These are phyloP conservation scores for Drosophila anceps DNA, from an alignment of 2,888 invertebrate species.

Conservation along the genomic window DNA sequence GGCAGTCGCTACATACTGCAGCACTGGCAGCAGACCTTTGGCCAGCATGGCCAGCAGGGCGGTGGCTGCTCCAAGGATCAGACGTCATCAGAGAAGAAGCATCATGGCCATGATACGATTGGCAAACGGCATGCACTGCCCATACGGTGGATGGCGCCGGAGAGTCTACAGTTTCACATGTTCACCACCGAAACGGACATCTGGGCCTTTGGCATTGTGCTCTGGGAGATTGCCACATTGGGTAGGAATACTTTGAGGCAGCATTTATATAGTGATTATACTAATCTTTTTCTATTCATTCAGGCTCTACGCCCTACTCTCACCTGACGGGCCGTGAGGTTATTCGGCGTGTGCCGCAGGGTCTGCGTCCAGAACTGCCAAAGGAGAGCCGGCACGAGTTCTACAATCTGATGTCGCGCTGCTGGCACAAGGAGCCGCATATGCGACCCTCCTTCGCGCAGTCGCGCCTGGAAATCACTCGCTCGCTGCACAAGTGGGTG, in stretches of 20 bases:
- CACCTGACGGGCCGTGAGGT: slow-evolving; percentile 93
- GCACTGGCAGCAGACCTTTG: slow-evolving; percentile 82
- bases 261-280: neutral
- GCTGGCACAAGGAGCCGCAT: slow-evolving; percentile 90
- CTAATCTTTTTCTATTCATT: neutral
- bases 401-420: slow-evolving; percentile 88
- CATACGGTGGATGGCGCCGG: slow-evolving; percentile 93
- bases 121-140: slow-evolving; percentile 84
- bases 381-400: slow-evolving; percentile 91
- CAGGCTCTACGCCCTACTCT: slow-evolving; percentile 95
- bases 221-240: slow-evolving; percentile 95
- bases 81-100: slow-evolving; percentile 65
- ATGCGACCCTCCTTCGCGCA: slow-evolving; percentile 90
- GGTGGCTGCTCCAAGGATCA: slow-evolving; percentile 66
- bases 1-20: slow-evolving; percentile 83
- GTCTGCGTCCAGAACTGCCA: slow-evolving; percentile 91
- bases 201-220: slow-evolving; percentile 94
- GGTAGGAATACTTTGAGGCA: slow-evolving; percentile 85
- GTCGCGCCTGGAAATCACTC: slow-evolving; percentile 85
- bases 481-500: slow-evolving; percentile 84
- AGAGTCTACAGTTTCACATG: slow-evolving; percentile 91
- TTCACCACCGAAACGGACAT: slow-evolving; percentile 94
- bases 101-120: slow-evolving; percentile 82
- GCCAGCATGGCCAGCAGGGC: slow-evolving; percentile 52
- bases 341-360: slow-evolving; percentile 91